Conservation (phyloP, 2,797 vertebrate species). For the Oryzias sinensis region DNA sequence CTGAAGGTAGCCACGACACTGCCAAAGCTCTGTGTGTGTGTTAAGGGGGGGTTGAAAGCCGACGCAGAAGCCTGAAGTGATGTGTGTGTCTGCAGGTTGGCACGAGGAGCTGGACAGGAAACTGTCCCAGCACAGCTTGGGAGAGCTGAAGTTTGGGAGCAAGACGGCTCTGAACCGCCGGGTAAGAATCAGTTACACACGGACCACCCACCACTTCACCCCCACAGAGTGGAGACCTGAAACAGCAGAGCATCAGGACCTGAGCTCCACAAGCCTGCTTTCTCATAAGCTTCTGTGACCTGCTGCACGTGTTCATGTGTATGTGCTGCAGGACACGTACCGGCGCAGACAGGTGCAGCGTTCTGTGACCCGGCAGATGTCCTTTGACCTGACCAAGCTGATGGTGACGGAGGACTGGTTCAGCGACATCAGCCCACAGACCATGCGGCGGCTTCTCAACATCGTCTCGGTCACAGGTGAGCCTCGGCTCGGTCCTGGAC, state of each 20-base stretch:
- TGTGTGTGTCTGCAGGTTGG: conserved; percentile 69
- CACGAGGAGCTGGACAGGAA: conserved; percentile 93
- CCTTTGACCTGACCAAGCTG: conserved; percentile 93
- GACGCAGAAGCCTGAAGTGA: not conserved
- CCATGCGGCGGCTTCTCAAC: conserved; percentile 93
- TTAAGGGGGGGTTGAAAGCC: too few relatives aligned
- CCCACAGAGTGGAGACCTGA: not conserved
- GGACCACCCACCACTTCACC: not conserved
- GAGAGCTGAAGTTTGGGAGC: conserved; percentile 91
- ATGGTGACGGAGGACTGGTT: conserved; percentile 98
- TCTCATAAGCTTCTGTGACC: too few relatives aligned
- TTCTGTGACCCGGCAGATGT: conserved; percentile 93
- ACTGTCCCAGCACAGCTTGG: conserved; percentile 93
- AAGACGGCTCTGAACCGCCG: conserved; percentile 90
- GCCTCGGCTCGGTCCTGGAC: not conserved
- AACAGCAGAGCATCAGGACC: too few relatives aligned
- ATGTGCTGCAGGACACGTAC: conserved; percentile 85
- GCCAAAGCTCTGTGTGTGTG: too few relatives aligned
- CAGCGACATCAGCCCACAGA: conserved; percentile 96
- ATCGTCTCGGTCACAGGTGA: conserved; percentile 94
- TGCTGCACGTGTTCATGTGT: conserved; percentile 6
- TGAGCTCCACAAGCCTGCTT: too few relatives aligned
- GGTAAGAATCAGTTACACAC: conserved; percentile 72
- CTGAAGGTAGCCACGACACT: conserved; percentile 77
- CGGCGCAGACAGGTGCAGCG: conserved; percentile 91